These are phyloP conservation scores for Rallus crepitans DNA, from an alignment of 2,797 vertebrate species.

Conservation along the genomic window DNA sequence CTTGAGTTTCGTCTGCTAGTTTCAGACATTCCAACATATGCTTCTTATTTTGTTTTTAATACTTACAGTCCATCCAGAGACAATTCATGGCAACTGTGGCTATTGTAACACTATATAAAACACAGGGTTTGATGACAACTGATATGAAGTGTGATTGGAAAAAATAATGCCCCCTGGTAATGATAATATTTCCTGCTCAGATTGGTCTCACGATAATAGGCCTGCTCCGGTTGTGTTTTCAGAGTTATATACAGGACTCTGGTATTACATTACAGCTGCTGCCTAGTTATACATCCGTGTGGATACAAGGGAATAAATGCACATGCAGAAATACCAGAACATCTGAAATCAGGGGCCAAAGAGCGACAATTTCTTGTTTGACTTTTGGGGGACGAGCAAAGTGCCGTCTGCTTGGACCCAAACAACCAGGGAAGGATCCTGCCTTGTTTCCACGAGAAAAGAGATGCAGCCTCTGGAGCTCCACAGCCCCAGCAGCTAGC, in stretches of 20 bases:
- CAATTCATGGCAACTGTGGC: slow-evolving; percentile 71
- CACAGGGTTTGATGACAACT: slow-evolving; percentile 65
- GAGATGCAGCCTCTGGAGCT: not conserved
- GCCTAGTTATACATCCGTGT: slow-evolving; percentile 53
- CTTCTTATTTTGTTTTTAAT: slow-evolving; percentile 75
- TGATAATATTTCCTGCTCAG: slow-evolving; percentile 73
- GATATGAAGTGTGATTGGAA: slow-evolving; percentile 69
- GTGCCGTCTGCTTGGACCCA: rapidly evolving
- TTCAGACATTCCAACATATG: slow-evolving; percentile 73
- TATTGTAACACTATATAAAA: slow-evolving; percentile 76
- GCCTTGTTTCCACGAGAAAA: not conserved
- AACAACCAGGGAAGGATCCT: not conserved
- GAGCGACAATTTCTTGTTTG: not conserved
- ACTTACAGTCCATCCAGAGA: slow-evolving; percentile 72
- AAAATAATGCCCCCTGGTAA: slow-evolving; percentile 72
- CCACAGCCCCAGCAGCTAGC: not conserved
- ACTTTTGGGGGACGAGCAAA: rapidly evolving
- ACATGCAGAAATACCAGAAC: slow-evolving; percentile 4
- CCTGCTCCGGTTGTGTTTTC: slow-evolving; percentile 63
- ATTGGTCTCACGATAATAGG: slow-evolving; percentile 74
- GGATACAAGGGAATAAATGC: slow-evolving; percentile 42
- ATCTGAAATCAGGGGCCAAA: not conserved
- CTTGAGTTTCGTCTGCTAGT: slow-evolving; percentile 60
- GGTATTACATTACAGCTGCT: slow-evolving; percentile 73
- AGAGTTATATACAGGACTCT: slow-evolving; percentile 55